phyloP scores from a whole-genome alignment of 2,888 invertebrate species.

The Eremobia ochroleuca region DNA sequence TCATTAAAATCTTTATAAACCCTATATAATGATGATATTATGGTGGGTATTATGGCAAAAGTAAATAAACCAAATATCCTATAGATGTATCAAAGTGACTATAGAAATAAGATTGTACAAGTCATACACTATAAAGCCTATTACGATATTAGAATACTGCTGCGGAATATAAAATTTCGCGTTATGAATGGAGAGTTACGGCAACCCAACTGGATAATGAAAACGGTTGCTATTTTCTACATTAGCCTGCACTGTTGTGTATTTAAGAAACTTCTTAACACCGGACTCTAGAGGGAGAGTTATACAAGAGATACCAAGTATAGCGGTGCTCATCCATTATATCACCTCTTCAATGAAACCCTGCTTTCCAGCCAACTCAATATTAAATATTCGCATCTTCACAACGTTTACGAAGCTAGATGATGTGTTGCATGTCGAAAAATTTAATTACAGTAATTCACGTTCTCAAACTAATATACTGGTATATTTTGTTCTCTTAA shows the following conservation, averaged over 20 bases:
- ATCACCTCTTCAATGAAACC: slow-evolving; percentile 64
- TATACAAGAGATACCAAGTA: slow-evolving; percentile 64
- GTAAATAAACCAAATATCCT: slow-evolving; percentile 8
- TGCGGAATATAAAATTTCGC: slow-evolving; percentile 22
- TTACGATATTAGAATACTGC: slow-evolving; percentile 27
- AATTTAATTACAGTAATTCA: slow-evolving; percentile 66
- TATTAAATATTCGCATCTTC: no score
- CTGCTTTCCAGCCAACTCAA: slow-evolving; percentile 64
- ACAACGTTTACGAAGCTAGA: slow-evolving; percentile 72
- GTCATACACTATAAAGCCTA: slow-evolving; percentile 37
- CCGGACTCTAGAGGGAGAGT: neutral
- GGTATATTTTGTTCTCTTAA: slow-evolving; percentile 56
- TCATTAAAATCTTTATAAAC: slow-evolving; percentile 1
- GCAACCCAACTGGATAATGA: slow-evolving; percentile 30
- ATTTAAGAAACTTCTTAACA: slow-evolving; percentile 1
- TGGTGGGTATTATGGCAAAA: no score
- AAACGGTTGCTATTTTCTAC: slow-evolving; percentile 23
- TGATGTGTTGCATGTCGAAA: slow-evolving; percentile 63
- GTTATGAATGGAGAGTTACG: slow-evolving; percentile 23
- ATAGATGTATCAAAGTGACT: neutral
- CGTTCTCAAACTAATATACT: slow-evolving; percentile 56
- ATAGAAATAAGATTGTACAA: slow-evolving; percentile 16
- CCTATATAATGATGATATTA: no score
- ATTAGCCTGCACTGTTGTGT: neutral
- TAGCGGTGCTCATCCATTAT: slow-evolving; percentile 71